Conservation (phyloP, 2,797 vertebrate genomes). For the Hephaestus fuliginosus region DNA sequence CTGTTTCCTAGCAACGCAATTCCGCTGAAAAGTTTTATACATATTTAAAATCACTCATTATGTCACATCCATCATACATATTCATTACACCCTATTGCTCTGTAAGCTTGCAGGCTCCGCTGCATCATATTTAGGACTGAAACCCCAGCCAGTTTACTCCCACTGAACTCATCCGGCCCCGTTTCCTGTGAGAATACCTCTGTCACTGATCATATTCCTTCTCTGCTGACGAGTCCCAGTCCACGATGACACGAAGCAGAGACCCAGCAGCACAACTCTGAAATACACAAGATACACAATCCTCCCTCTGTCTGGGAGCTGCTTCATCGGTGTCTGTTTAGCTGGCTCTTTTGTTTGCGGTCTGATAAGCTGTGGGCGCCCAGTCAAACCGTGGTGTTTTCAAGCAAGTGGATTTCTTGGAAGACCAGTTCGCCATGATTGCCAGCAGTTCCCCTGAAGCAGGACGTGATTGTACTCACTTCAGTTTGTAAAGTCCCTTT, state of each 20-base stretch:
- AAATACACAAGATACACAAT: constrained; percentile 46
- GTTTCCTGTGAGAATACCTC: constrained; percentile 59
- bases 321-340: constrained; percentile 47
- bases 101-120: neutral
- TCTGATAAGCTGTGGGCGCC: constrained; percentile 34
- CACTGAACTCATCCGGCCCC: constrained; percentile 45
- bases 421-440: constrained; percentile 28
- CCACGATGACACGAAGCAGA: constrained; percentile 52
- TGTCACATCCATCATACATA: constrained; percentile 48
- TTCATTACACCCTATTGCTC: constrained; percentile 22
- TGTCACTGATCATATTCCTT: constrained; percentile 53
- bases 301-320: constrained; percentile 51
- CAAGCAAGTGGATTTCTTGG: constrained; percentile 60
- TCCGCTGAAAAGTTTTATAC: constrained; percentile 42
- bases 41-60: constrained; percentile 57
- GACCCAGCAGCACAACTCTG: constrained; percentile 12
- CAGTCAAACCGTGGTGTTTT: constrained; percentile 48
- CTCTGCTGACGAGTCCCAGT: constrained; percentile 44
- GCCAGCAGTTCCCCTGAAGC: constrained; percentile 50
- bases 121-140: constrained; percentile 34
- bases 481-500: constrained; percentile 45
- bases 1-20: constrained; percentile 64
- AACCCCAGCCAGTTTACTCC: constrained; percentile 42
- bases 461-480: constrained; percentile 17
- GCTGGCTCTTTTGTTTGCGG: constrained; percentile 36